Evolutionary conservation across 2,797 vertebrate species (phyloP).

Genomic region (Hylomyscus alleni): DNA sequence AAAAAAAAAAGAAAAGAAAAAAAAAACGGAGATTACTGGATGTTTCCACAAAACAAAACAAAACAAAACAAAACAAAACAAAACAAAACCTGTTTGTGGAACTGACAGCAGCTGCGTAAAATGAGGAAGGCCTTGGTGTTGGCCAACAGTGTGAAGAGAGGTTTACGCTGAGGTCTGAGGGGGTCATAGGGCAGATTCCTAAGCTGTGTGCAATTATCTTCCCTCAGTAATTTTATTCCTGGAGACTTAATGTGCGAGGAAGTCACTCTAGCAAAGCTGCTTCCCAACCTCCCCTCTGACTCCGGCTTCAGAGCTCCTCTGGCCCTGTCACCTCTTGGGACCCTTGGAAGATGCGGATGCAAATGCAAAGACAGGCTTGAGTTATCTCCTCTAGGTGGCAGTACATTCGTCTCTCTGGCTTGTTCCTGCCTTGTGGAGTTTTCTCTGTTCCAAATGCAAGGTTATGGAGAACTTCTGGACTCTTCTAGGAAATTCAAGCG

Average conservation of each 20-base stretch:
- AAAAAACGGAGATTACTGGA: constrained; percentile 84
- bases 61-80: constrained; percentile 27
- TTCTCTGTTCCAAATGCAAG: constrained; percentile 8
- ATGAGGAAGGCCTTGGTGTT: constrained; percentile 49
- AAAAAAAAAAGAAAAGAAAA: too few relatives aligned
- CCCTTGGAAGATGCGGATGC: not conserved
- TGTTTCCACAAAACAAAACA: constrained; percentile 79
- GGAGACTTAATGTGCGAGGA: constrained; percentile 20
- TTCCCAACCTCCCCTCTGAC: not conserved
- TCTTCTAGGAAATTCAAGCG: constrained; percentile 42
- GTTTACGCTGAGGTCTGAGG: not conserved
- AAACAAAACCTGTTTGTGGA: constrained; percentile 74
- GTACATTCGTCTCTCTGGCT: not conserved
- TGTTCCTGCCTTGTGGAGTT: not conserved
- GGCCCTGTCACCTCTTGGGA: not conserved
- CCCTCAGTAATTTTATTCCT: constrained; percentile 41
- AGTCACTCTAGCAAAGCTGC: not conserved
- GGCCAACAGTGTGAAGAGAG: constrained; percentile 26
- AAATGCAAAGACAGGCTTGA: not conserved
- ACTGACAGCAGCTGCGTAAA: constrained; percentile 52
- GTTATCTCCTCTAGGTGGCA: constrained; percentile 1
- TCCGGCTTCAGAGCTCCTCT: not conserved
- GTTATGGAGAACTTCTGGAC: constrained; percentile 28
- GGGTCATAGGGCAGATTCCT: constrained; percentile 32
- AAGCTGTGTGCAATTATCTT: constrained; percentile 47